These are phyloP conservation scores for Frankliniella intonsa DNA, from an alignment of 2,888 invertebrate species.

Conservation along the genomic window DNA sequence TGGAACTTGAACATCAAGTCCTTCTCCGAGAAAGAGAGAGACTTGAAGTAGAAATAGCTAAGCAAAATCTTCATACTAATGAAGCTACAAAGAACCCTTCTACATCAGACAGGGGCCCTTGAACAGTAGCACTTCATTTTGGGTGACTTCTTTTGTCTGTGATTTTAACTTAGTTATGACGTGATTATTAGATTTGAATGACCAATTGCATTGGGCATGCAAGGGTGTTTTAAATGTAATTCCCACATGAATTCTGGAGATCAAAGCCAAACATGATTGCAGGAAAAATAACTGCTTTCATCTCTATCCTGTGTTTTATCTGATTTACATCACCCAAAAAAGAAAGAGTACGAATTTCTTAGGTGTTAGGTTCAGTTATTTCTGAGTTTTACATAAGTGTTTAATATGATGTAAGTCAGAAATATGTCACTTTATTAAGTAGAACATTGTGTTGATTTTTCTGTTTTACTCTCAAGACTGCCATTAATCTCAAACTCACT, in stretches of 20 bases:
- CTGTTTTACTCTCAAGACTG: neutral
- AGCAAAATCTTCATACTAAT: neutral
- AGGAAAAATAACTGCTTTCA: no score
- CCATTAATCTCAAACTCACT: neutral
- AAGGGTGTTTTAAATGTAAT: no score
- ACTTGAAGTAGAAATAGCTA: neutral
- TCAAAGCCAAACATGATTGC: no score
- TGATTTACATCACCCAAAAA: no score
- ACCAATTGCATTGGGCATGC: no score
- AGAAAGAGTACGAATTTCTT: no score
- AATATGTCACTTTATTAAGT: no score
- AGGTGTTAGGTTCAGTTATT: no score
- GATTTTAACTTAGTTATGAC: neutral
- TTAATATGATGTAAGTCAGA: no score
- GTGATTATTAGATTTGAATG: neutral
- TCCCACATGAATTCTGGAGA: no score
- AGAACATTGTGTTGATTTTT: neutral
- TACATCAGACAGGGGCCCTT: conserved; percentile 9
- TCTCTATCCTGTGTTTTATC: no score
- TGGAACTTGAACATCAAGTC: neutral
- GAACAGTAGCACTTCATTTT: neutral
- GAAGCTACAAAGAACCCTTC: neutral
- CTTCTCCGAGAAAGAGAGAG: conserved; percentile 9
- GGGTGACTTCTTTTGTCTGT: neutral
- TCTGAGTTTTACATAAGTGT: no score